A percentile compares a stretch with the other conserved stretches of the same genome.
phyloP scores from a whole-genome alignment of 2,888 invertebrate genomes.

The Clivina fossor region DNA sequence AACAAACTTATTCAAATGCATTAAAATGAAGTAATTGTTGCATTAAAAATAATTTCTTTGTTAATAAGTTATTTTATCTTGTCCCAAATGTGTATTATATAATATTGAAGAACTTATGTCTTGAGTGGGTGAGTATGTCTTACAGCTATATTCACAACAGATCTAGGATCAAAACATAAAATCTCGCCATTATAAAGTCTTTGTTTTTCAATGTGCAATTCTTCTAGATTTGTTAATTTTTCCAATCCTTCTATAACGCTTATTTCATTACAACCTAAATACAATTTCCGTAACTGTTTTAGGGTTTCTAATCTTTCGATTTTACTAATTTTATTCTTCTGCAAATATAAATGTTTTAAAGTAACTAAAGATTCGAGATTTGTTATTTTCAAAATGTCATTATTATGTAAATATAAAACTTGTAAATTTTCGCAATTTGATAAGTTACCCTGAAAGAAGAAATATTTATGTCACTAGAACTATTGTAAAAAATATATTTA shows the following conservation, averaged over 20 bases:
- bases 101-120: too few relatives aligned
- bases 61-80: too few relatives aligned
- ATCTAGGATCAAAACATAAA: constrained; percentile 69
- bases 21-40: too few relatives aligned
- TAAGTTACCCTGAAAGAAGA: constrained; percentile 48
- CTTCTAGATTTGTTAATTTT: constrained; percentile 60
- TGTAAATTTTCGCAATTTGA: constrained; percentile 55
- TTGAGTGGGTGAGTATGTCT: constrained; percentile 3
- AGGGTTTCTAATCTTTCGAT: constrained; percentile 71
- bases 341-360: constrained; percentile 70
- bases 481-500: neutral
- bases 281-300: constrained; percentile 73
- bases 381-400: constrained; percentile 61
- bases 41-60: too few relatives aligned
- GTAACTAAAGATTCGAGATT: constrained; percentile 58
- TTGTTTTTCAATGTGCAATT: constrained; percentile 71
- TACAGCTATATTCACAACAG: constrained; percentile 62
- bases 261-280: constrained; percentile 69
- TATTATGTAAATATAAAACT: constrained; percentile 65
- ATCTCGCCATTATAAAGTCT: constrained; percentile 58
- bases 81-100: too few relatives aligned
- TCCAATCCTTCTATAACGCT: constrained; percentile 71
- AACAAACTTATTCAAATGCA: too few relatives aligned
- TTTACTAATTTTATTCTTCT: constrained; percentile 76
- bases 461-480: neutral